Evolutionary conservation across 2,888 invertebrate species (phyloP).

Genomic region (Andrena praecox): DNA sequence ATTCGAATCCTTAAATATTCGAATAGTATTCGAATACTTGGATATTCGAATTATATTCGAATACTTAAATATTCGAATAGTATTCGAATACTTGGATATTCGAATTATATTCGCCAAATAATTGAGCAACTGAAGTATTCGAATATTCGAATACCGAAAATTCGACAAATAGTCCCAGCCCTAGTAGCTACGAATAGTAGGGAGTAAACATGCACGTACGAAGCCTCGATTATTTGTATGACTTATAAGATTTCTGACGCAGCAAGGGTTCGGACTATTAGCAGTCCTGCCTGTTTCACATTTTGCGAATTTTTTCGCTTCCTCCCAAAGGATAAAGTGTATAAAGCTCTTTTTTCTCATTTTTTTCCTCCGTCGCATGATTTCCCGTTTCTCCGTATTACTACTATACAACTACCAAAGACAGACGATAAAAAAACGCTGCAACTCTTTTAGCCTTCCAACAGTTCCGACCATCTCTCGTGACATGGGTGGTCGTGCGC

Average conservation of each 20-base stretch:
- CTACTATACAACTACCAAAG: conserved; percentile 27
- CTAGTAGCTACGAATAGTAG: too few species aligned
- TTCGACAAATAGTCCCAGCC: too few species aligned
- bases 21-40: too few species aligned
- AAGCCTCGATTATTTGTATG: neutral
- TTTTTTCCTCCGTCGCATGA: neutral
- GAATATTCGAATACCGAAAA: too few species aligned
- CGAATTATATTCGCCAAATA: too few species aligned
- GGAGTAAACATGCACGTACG: too few species aligned
- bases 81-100: too few species aligned
- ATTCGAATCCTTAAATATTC: too few species aligned
- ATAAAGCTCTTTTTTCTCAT: neutral
- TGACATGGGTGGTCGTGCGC: conserved; percentile 52
- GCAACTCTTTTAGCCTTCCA: conserved; percentile 47
- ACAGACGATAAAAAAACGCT: conserved; percentile 34
- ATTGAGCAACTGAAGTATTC: too few species aligned
- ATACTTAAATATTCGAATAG: too few species aligned
- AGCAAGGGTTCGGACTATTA: neutral
- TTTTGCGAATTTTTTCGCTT: neutral
- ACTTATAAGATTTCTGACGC: too few species aligned
- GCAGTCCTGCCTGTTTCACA: neutral
- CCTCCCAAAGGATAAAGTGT: conserved; percentile 3
- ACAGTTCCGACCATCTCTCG: conserved; percentile 22
- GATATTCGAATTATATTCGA: too few species aligned
- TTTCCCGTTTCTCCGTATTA: conserved; percentile 27